Percentiles rank a stretch among this genome's conserved stretches.
phyloP scores from a whole-genome alignment of 1,140 invertebrate genomes.

The Cotesia chilonis region DNA sequence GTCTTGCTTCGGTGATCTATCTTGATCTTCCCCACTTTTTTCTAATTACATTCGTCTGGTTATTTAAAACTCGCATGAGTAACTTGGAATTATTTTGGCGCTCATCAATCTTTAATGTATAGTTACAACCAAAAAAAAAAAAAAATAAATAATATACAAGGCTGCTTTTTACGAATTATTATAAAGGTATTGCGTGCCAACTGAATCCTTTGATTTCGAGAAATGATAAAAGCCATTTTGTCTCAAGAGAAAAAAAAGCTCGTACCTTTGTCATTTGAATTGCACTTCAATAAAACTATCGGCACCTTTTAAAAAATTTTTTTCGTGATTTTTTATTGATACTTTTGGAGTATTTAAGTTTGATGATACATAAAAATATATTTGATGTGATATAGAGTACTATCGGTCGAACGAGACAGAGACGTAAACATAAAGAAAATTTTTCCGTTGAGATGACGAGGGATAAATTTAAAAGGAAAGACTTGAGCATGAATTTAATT shows the following conservation, averaged over 20 bases:
- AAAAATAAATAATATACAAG: conserved; percentile 1
- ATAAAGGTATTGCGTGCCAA: conserved; percentile 6
- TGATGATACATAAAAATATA: too few relatives aligned
- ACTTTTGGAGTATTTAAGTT: too few relatives aligned
- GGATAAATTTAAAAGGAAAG: background rate
- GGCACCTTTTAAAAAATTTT: background rate
- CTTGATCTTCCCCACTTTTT: background rate
- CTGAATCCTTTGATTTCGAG: conserved; percentile 1
- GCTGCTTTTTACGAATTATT: background rate
- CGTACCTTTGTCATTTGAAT: background rate
- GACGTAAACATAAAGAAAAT: background rate
- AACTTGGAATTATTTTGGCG: conserved; percentile 3
- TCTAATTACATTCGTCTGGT: background rate
- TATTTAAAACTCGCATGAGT: conserved; percentile 15
- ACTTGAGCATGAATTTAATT: conserved; percentile 31
- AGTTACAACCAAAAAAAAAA: too few relatives aligned
- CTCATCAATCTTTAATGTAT: background rate
- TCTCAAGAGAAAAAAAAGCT: conserved; percentile 26
- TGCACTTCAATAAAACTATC: background rate
- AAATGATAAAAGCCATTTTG: conserved; percentile 35
- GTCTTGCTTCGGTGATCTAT: conserved; percentile 12
- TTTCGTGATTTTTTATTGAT: too few relatives aligned
- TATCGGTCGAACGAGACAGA: background rate
- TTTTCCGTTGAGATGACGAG: conserved; percentile 9
- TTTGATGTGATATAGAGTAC: background rate